Evolutionary conservation across 30 jellyfish, hydroid and myxozoan species (phyloP), one percentile per base, ranked within the genome.

Genomic region (Aurelia coerulea): DNA sequence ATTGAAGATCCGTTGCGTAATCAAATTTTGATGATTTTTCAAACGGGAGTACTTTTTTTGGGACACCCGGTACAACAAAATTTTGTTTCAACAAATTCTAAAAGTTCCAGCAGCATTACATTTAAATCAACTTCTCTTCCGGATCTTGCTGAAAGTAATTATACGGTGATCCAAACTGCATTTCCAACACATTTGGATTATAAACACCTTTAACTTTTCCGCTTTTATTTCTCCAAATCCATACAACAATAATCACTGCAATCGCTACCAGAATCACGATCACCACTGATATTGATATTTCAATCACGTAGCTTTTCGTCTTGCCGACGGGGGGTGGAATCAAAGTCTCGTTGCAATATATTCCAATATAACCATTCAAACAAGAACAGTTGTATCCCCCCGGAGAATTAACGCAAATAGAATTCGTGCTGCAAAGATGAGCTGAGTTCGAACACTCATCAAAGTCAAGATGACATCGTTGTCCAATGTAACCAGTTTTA

Each of bases 131-230:
- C 67, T 76, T 88, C 46, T 88, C 96, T 49, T 88, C 96, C 2
- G 96, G 96, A 49, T 88, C 96, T 62, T 42, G 88, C 60, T 78
- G 83, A 49, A 88, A 78, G 71, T 33, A 88, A 50, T 78, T 73
- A 73, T 71, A 73, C 52, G 91, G 91, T 18, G 96, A 49, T 64
- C 91, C 91, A 31, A 88, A 70, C 71, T 88, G 96, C 91, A 88
- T 50, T 54, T 88, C 96, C 17, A 88, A 78, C 41, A 63, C 91
- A 62, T 73, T 78, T 16, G 96, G 90, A 12, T 79, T 88, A 68
- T 88, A 88, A 10, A 29, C 83, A 12, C 96, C 96, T 34, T 88
- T 74, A 12, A 88, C 33, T 58, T 79, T 88, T 4, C 91, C 88
- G 51, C 89, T 62, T 52, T 72, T 78, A n/a, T 62, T 88, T 31